Evolutionary conservation across 2,888 invertebrate species (phyloP), one percentile per base, ranked within the genome.

Genomic region (Muscina levida): DNA sequence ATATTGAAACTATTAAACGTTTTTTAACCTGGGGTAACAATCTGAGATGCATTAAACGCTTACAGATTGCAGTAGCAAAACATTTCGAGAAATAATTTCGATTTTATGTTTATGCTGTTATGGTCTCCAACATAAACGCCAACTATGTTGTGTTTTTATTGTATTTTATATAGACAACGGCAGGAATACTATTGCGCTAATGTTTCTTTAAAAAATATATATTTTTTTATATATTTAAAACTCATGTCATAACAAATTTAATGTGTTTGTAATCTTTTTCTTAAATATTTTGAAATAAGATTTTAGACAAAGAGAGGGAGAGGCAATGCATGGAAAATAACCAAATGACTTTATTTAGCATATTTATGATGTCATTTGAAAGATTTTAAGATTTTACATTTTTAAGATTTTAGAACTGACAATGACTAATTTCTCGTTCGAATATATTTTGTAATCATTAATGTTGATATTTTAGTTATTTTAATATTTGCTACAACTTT

Each of bases 1-100:
- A 89, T 89, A 88, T 86, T 89, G 89, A 86, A 89, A 87, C 88
- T 87, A 89, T 89, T 88, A 89, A 88, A 86, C 86, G 88, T 84
- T 82, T 85, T 78, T 86, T 85, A 85, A 85, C 86, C 86, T 84
- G 83, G 72, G 17, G 48, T 31, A 10, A 31, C 31, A 22, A 22
- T 44, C 11, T 65, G 68, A 51, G 31, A 39, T 39, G 19, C 15
- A n/a, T 11, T 26, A 31, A 56, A 59, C 26, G 59, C 56, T 37
- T 31, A 37, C 57, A 42, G 48, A 24, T 68, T 65, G 24, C 51
- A 42, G 22, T 57, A 2, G 39, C 31, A 19, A 17, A 22, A 6
- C 15, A 37, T 37, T 26, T 11, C 42, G 51, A 56, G 56, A 56
- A 22, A 56, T 17, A 22, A 62, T 62, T 62, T 62, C 19, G 42